These are phyloP conservation scores for Brachionus paranguensis DNA, from an alignment of 1,140 invertebrate species.

Conservation along the genomic window DNA sequence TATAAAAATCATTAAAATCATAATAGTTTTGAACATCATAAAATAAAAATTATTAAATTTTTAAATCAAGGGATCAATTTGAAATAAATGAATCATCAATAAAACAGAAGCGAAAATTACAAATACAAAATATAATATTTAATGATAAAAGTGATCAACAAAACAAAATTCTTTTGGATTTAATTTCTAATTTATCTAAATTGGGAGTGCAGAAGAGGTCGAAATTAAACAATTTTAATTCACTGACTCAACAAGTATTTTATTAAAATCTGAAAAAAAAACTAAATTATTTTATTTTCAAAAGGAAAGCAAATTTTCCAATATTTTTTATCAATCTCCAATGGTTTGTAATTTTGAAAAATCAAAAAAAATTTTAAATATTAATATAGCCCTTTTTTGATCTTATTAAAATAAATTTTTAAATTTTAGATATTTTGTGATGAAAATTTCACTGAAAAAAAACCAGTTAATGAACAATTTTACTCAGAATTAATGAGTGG, in stretches of 20 bases:
- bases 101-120: not conserved
- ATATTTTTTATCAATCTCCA: not conserved
- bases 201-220: not conserved
- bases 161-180: not conserved
- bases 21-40: no score
- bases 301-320: not conserved
- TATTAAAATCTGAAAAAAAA: not conserved
- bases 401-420: not conserved
- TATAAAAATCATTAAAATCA: not conserved
- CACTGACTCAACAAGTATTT: not conserved
- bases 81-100: not conserved
- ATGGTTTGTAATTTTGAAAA: not conserved
- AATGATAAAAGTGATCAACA: not conserved
- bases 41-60: not conserved
- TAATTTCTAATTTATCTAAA: not conserved
- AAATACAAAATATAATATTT: not conserved
- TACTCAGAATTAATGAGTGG: not conserved
- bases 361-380: not conserved
- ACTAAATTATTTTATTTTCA: not conserved
- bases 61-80: not conserved
- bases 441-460: not conserved
- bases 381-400: no score
- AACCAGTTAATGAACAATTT: not conserved
- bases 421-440: not conserved
- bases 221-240: not conserved